phyloP scores from a whole-genome alignment of 92 coral and sea anemone species.

The Phenganax subtilis region DNA sequence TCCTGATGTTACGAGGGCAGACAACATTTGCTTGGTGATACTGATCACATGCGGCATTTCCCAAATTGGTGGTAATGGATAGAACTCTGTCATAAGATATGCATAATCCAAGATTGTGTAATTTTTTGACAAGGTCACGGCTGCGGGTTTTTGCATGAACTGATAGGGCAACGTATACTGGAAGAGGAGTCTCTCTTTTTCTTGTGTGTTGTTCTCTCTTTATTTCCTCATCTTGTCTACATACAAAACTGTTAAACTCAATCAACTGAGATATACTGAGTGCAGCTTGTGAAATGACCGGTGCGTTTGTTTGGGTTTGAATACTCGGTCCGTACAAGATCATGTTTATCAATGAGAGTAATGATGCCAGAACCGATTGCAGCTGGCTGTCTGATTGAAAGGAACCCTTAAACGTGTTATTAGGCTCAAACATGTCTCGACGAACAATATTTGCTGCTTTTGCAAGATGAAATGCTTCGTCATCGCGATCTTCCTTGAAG shows the following conservation, averaged over 20 bases:
- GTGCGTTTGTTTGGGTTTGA: conserved; percentile 37
- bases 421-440: conserved; percentile 38
- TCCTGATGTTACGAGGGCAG: conserved; percentile 24
- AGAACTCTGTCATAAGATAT: conserved; percentile 33
- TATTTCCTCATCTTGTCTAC: no score
- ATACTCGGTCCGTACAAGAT: conserved; percentile 54
- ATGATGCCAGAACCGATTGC: conserved; percentile 49
- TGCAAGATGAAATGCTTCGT: conserved; percentile 54
- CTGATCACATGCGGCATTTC: conserved; percentile 15
- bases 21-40: conserved; percentile 32
- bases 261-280: conserved; percentile 48
- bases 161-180: not conserved
- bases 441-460: conserved; percentile 50
- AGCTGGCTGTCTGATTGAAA: conserved; percentile 45
- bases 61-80: conserved; percentile 16
- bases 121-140: conserved; percentile 25
- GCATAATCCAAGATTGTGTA: conserved; percentile 33
- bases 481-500: conserved; percentile 33
- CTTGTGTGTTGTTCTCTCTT: no score
- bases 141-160: not conserved
- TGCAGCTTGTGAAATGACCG: conserved; percentile 35
- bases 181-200: not conserved
- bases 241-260: conserved; percentile 1
- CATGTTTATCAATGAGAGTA: conserved; percentile 46
- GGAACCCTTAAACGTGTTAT: conserved; percentile 35